Percentiles rank a stretch among this genome's conserved stretches.
phyloP scores from a whole-genome alignment of 2,113 vertebrate genomes.

The Scolopax mira region DNA sequence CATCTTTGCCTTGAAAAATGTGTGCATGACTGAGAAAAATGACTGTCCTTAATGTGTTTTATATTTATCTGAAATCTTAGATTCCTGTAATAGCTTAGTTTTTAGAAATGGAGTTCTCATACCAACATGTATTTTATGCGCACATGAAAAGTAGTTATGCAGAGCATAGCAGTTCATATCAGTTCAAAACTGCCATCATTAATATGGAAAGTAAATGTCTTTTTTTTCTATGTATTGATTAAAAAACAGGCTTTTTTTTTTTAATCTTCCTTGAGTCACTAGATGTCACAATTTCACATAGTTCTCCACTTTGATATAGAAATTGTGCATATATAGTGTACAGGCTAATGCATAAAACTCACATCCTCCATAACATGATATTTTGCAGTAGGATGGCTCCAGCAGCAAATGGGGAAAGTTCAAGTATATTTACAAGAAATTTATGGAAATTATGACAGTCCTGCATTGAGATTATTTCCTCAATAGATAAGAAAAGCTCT shows the following conservation, averaged over 20 bases:
- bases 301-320: not conserved
- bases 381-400: not conserved
- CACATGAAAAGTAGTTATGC: not conserved
- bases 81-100: slow-evolving; percentile 5
- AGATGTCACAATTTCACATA: slow-evolving; percentile 34
- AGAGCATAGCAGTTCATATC: slow-evolving; percentile 10
- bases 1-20: slow-evolving; percentile 54
- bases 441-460: not conserved
- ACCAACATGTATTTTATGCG: not conserved
- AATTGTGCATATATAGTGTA: not conserved
- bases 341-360: not conserved
- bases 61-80: slow-evolving; percentile 31
- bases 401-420: not conserved
- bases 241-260: too few species aligned
- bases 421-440: not conserved
- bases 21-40: slow-evolving; percentile 31
- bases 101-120: slow-evolving; percentile 17
- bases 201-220: not conserved
- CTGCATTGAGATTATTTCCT: not conserved
- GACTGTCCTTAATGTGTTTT: not conserved
- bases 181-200: slow-evolving; percentile 13
- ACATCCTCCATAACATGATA: not conserved
- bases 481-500: not conserved
- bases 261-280: slow-evolving; percentile 1
- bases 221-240: not conserved